Evolutionary conservation across 2,797 vertebrate species (phyloP).

Genomic region (Falco peregrinus): DNA sequence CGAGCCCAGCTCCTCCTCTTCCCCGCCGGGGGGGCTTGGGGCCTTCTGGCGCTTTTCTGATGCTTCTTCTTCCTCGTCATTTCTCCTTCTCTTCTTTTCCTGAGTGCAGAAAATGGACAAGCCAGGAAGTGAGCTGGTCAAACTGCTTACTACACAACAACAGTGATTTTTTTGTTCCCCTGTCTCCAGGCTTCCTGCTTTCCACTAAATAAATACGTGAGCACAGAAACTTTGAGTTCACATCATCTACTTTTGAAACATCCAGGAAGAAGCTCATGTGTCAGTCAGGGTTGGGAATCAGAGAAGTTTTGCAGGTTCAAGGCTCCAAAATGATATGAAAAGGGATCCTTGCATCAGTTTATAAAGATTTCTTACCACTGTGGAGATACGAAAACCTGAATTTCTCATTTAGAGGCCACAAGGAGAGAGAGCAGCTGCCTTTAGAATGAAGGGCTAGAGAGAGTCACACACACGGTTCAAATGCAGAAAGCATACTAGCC

Average conservation of each 20-base stretch:
- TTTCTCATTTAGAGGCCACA: not conserved
- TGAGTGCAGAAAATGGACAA: slow-evolving; percentile 36
- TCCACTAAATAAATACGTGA: not conserved
- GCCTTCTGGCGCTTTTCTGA: slow-evolving; percentile 77
- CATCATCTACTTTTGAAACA: not conserved
- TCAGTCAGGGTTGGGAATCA: not conserved
- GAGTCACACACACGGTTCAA: not conserved
- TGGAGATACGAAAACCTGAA: not conserved
- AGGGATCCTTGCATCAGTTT: not conserved
- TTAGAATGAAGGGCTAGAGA: not conserved
- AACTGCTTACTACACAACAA: not conserved
- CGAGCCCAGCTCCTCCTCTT: slow-evolving; percentile 67
- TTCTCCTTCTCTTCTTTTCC: slow-evolving; percentile 80
- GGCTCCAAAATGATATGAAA: not conserved
- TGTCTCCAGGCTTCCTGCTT: not conserved
- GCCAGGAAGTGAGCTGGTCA: not conserved
- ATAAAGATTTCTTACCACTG: not conserved
- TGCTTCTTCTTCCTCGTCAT: slow-evolving; percentile 74
- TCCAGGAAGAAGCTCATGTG: not conserved
- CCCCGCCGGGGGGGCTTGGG: slow-evolving; percentile 70
- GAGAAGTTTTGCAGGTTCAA: not conserved
- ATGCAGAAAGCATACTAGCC: not conserved
- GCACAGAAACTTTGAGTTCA: not conserved
- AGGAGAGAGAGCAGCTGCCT: not conserved
- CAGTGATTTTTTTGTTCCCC: not conserved